These are phyloP conservation scores for Drosophila kuntzei DNA, from an alignment of 2,888 invertebrate genomes.

Conservation along the genomic window DNA sequence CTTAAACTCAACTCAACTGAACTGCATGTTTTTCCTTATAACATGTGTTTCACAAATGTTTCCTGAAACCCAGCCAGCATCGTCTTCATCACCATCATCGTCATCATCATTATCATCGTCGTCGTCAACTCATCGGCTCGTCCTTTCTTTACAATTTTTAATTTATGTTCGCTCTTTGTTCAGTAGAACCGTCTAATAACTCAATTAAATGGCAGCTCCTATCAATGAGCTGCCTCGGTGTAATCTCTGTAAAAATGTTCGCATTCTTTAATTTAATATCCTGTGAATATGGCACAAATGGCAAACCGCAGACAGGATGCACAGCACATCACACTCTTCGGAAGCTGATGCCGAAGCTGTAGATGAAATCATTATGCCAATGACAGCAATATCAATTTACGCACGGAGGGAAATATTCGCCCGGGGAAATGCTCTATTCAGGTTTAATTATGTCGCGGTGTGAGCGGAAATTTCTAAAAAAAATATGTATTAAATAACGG, in stretches of 20 bases:
- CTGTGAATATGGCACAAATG: slow-evolving; percentile 54
- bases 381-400: slow-evolving; percentile 81
- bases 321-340: slow-evolving; percentile 36
- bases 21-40: slow-evolving; percentile 38
- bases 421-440: slow-evolving; percentile 29
- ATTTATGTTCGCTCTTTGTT: slow-evolving; percentile 69
- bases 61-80: slow-evolving; percentile 37
- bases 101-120: slow-evolving; percentile 18
- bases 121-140: slow-evolving; percentile 25
- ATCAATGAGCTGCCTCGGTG: slow-evolving; percentile 55
- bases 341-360: slow-evolving; percentile 38
- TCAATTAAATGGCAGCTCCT: slow-evolving; percentile 71
- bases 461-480: slow-evolving; percentile 10
- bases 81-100: slow-evolving; percentile 50
- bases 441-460: slow-evolving; percentile 64
- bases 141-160: slow-evolving; percentile 62
- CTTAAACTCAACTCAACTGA: not conserved
- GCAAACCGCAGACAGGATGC: slow-evolving; percentile 69
- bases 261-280: slow-evolving; percentile 76
- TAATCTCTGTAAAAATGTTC: slow-evolving; percentile 69
- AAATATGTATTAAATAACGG: slow-evolving; percentile 5
- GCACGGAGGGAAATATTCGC: slow-evolving; percentile 35
- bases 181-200: slow-evolving; percentile 65
- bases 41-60: slow-evolving; percentile 79
- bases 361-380: slow-evolving; percentile 68